Evolutionary conservation across 2,797 vertebrate genomes (phyloP).

Genomic region (Odontamblyopus lacepedii): DNA sequence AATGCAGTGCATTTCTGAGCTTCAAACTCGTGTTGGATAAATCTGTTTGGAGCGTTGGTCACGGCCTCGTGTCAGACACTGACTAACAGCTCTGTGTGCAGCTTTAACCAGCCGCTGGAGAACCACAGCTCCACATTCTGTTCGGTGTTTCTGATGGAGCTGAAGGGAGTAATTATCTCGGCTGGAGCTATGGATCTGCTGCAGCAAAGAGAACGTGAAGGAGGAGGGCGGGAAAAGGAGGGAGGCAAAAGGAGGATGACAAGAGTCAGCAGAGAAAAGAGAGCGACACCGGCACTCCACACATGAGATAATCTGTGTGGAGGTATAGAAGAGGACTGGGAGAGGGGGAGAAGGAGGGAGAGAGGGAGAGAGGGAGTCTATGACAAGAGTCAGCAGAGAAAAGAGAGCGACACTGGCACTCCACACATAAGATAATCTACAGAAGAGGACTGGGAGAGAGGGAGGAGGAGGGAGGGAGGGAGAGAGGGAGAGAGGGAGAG

Average conservation of each 20-base stretch:
- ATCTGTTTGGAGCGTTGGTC: neutral
- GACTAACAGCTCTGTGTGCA: constrained; percentile 36
- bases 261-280: constrained; percentile 4
- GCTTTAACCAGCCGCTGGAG: constrained; percentile 23
- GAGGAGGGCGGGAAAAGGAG: constrained; percentile 17
- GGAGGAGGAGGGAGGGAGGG: too few species aligned
- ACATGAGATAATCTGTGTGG: constrained; percentile 5
- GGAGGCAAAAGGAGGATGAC: constrained; percentile 13
- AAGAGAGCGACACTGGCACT: constrained; percentile 5
- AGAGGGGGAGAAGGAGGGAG: too few species aligned
- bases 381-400: constrained; percentile 8
- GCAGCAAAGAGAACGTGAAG: constrained; percentile 19
- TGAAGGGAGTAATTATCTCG: constrained; percentile 42
- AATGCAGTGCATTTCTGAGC: neutral
- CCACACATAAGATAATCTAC: constrained; percentile 8
- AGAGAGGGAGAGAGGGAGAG: too few species aligned
- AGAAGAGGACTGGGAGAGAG: too few species aligned
- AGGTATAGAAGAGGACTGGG: too few species aligned
- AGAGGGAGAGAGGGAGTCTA: neutral
- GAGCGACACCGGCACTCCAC: constrained; percentile 1
- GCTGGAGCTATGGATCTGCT: constrained; percentile 32
- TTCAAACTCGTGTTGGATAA: neutral
- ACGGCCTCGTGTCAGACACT: too few species aligned
- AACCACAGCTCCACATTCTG: constrained; percentile 12
- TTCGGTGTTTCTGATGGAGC: constrained; percentile 20